A percentile compares a stretch with the other conserved stretches of the same genome.
phyloP scores from a whole-genome alignment of 2,888 invertebrate genomes.

The Nemotelus pantherinus region DNA sequence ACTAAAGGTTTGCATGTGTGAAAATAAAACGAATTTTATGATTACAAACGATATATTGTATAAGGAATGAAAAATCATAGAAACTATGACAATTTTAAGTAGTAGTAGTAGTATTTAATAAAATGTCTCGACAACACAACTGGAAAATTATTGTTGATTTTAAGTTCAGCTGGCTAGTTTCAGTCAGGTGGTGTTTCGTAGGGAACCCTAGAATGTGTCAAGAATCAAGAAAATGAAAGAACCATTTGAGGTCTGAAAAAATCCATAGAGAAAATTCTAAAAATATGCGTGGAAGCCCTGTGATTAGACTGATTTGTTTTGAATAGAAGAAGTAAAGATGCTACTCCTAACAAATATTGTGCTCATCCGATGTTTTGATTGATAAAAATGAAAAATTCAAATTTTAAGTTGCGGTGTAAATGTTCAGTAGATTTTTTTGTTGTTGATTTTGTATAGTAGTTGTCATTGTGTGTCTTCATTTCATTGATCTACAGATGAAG shows the following conservation, averaged over 20 bases:
- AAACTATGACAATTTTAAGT: slow-evolving; percentile 10
- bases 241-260: too few species aligned
- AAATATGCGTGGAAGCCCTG: too few species aligned
- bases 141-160: slow-evolving; percentile 50
- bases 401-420: slow-evolving; percentile 36
- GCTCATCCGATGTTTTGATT: slow-evolving; percentile 41
- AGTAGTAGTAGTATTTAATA: slow-evolving; percentile 31
- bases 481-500: not conserved
- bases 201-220: too few species aligned
- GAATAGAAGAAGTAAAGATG: not conserved
- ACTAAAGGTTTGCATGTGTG: slow-evolving; percentile 42
- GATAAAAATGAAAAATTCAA: slow-evolving; percentile 39
- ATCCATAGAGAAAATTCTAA: too few species aligned
- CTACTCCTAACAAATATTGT: slow-evolving; percentile 50
- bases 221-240: too few species aligned
- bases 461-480: slow-evolving; percentile 44
- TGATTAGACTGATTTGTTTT: too few species aligned
- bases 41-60: slow-evolving; percentile 32
- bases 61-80: slow-evolving; percentile 23
- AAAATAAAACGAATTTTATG: slow-evolving; percentile 44
- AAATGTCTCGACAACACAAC: slow-evolving; percentile 53
- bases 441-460: slow-evolving; percentile 33
- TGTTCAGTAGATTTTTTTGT: slow-evolving; percentile 32
- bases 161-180: slow-evolving; percentile 9
- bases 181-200: not conserved